Evolutionary conservation across 2,888 invertebrate genomes (phyloP).

Genomic region (Spisula subtruncata): DNA sequence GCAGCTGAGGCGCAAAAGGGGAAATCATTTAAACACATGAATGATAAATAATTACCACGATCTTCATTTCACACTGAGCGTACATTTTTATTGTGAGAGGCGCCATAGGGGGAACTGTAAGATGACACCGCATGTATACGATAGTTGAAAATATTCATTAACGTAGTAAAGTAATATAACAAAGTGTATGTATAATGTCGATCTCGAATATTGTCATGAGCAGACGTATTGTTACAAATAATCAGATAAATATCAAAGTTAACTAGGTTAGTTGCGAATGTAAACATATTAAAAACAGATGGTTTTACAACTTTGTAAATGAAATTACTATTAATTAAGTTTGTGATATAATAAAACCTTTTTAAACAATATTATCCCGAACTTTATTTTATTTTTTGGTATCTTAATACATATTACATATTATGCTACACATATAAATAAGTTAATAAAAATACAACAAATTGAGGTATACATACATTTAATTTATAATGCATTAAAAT

Average conservation of each 20-base stretch:
- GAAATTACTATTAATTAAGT: no score
- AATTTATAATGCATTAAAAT: no score
- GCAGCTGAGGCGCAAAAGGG: constrained; percentile 34
- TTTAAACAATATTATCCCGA: no score
- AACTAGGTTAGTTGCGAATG: not conserved
- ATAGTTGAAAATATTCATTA: constrained; percentile 30
- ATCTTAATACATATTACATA: no score
- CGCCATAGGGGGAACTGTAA: constrained; percentile 40
- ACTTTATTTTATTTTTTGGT: no score
- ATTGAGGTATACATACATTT: no score
- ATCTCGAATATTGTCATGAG: not conserved
- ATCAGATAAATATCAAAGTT: not conserved
- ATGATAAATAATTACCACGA: constrained; percentile 57
- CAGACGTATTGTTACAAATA: not conserved
- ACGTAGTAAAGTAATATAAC: constrained; percentile 13
- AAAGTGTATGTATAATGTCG: not conserved
- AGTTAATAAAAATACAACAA: no score
- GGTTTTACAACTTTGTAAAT: no score
- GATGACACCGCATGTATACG: constrained; percentile 39
- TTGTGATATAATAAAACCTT: no score
- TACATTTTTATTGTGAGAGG: constrained; percentile 48
- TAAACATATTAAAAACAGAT: no score
- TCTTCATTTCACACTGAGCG: constrained; percentile 38
- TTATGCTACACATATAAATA: no score
- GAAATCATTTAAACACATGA: constrained; percentile 52